A percentile compares a stretch with the other conserved stretches of the same genome.
These are phyloP conservation scores for Andrena chrysosceles DNA, from an alignment of 2,888 invertebrate species.

Conservation along the genomic window DNA sequence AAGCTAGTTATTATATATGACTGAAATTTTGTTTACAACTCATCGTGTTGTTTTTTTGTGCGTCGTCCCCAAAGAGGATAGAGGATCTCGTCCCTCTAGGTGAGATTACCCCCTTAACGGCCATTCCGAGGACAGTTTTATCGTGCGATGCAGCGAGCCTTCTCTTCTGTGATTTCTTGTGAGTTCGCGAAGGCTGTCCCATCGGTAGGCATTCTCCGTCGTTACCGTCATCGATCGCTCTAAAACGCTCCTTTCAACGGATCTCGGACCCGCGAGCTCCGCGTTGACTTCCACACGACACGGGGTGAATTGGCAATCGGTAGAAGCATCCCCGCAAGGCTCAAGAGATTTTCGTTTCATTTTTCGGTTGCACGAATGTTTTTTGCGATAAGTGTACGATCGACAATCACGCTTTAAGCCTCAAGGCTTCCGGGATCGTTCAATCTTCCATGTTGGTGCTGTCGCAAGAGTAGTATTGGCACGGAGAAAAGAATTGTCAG, in stretches of 20 bases:
- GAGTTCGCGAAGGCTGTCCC: constrained; percentile 4
- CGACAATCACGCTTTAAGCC: constrained; percentile 82
- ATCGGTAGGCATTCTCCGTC: constrained; percentile 1
- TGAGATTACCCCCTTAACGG: not conserved
- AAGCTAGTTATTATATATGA: no score
- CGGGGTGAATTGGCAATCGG: constrained; percentile 47
- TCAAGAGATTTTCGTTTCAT: constrained; percentile 11
- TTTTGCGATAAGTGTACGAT: constrained; percentile 71
- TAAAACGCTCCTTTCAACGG: constrained; percentile 21
- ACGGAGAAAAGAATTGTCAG: constrained; percentile 15
- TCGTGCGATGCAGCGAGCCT: constrained; percentile 1
- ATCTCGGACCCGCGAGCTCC: constrained; percentile 42
- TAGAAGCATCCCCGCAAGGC: constrained; percentile 13
- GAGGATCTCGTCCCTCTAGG: not conserved
- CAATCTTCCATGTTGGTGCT: constrained; percentile 57
- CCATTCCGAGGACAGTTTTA: not conserved
- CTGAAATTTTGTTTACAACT: no score
- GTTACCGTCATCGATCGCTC: constrained; percentile 13
- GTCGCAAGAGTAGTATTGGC: constrained; percentile 30
- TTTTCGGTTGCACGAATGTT: constrained; percentile 6
- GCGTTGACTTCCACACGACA: constrained; percentile 46
- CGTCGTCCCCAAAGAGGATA: not conserved
- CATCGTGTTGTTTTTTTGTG: no score
- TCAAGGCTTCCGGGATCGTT: constrained; percentile 68
- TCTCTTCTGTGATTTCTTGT: constrained; percentile 22